Evolutionary conservation across 2,113 vertebrate species (phyloP).

Genomic region (Dipodomys merriami): DNA sequence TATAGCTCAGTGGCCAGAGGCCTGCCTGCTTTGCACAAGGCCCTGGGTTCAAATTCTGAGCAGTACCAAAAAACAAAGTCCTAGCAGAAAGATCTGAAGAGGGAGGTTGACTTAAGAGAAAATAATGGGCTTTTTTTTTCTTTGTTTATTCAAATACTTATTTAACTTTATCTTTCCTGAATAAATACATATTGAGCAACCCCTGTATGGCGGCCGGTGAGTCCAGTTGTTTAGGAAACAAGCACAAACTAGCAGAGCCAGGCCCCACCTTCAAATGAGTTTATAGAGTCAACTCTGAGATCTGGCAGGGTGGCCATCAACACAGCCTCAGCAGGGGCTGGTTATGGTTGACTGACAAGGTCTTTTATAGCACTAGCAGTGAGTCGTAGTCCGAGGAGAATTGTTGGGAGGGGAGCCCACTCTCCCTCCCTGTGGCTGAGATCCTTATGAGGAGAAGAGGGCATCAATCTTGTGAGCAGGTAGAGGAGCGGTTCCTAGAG

Average conservation of each 20-base stretch:
- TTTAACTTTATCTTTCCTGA: not conserved
- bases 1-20: not conserved
- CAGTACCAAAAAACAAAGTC: not conserved
- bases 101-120: not conserved
- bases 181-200: not conserved
- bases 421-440: not conserved
- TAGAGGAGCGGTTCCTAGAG: not conserved
- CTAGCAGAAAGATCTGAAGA: not conserved
- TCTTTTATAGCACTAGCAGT: not conserved
- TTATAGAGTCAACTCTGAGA: not conserved
- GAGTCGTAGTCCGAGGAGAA: not conserved
- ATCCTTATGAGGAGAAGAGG: not conserved
- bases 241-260: not conserved
- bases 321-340: not conserved
- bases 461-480: not conserved
- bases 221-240: not conserved
- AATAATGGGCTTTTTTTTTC: not conserved
- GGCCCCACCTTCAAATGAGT: not conserved
- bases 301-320: not conserved
- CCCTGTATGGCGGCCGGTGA: not conserved
- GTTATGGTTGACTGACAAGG: not conserved
- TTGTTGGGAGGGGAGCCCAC: too few relatives aligned
- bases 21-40: not conserved
- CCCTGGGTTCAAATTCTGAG: not conserved
- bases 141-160: not conserved